These are phyloP conservation scores for Operophtera brumata DNA, from an alignment of 2,888 invertebrate genomes.

Conservation along the genomic window DNA sequence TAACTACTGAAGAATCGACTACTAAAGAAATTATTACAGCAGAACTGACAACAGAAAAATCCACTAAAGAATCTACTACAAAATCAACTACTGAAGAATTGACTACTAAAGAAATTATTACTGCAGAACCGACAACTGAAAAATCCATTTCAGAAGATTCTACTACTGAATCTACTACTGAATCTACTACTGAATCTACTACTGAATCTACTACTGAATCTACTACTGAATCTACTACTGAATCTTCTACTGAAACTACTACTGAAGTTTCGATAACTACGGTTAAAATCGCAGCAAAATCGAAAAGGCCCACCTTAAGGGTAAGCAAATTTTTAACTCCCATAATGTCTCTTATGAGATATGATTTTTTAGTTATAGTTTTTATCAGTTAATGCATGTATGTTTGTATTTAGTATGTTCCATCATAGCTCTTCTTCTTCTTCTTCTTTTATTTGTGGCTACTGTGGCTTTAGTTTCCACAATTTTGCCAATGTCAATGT, in stretches of 20 bases:
- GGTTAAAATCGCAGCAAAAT: slow-evolving; percentile 1
- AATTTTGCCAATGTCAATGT: too few species aligned
- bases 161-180: neutral
- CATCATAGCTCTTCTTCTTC: too few species aligned
- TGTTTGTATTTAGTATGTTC: too few species aligned
- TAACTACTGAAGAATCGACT: neutral
- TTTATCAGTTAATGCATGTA: too few species aligned
- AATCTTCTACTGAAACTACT: neutral
- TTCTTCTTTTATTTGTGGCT: too few species aligned
- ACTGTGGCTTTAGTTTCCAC: too few species aligned
- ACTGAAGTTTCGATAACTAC: slow-evolving; percentile 1
- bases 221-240: neutral
- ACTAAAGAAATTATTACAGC: too few species aligned
- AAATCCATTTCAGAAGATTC: neutral
- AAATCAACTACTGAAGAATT: neutral
- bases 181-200: neutral
- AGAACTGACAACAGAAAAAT: too few species aligned
- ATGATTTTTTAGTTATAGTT: too few species aligned
- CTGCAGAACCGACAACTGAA: too few species aligned
- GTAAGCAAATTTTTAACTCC: slow-evolving; percentile 37
- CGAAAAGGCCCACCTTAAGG: slow-evolving; percentile 38
- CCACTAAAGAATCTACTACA: too few species aligned
- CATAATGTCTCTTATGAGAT: neutral
- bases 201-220: neutral
- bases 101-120: neutral